These are phyloP conservation scores for Halcyon smyrnensis DNA, from an alignment of 2,797 vertebrate species.

Conservation along the genomic window DNA sequence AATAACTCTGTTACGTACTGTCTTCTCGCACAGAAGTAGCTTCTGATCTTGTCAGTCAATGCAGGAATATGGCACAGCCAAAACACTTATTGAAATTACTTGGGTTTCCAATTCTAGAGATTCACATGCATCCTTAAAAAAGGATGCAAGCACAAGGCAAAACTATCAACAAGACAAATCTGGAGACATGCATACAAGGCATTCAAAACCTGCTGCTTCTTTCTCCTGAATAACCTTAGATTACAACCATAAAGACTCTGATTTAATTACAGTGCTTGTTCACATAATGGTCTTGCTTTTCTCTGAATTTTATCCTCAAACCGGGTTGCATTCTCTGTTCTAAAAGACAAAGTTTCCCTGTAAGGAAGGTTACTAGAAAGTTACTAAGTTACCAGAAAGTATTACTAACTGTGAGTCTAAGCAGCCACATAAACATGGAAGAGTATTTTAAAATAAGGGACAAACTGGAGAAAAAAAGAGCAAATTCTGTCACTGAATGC, in stretches of 20 bases:
- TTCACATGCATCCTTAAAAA: neutral
- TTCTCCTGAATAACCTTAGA: neutral
- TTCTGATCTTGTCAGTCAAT: slow-evolving; percentile 1
- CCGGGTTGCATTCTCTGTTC: neutral
- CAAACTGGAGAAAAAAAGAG: neutral
- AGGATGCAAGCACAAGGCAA: neutral
- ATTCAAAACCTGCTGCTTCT: neutral
- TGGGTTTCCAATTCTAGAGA: neutral
- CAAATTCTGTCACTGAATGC: neutral
- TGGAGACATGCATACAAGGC: neutral
- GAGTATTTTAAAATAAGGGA: neutral
- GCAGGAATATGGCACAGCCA: neutral
- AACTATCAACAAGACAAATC: neutral
- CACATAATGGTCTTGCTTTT: neutral
- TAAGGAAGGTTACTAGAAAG: neutral
- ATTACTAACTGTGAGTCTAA: neutral
- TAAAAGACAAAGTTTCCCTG: neutral
- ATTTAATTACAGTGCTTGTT: neutral
- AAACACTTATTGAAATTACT: neutral
- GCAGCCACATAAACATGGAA: neutral
- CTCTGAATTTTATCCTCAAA: neutral
- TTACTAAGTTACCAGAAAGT: neutral
- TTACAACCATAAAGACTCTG: neutral
- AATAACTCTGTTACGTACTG: neutral
- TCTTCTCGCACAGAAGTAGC: neutral